These are phyloP conservation scores for Lampropteryx suffumata DNA, from an alignment of 2,888 invertebrate genomes.

Conservation along the genomic window DNA sequence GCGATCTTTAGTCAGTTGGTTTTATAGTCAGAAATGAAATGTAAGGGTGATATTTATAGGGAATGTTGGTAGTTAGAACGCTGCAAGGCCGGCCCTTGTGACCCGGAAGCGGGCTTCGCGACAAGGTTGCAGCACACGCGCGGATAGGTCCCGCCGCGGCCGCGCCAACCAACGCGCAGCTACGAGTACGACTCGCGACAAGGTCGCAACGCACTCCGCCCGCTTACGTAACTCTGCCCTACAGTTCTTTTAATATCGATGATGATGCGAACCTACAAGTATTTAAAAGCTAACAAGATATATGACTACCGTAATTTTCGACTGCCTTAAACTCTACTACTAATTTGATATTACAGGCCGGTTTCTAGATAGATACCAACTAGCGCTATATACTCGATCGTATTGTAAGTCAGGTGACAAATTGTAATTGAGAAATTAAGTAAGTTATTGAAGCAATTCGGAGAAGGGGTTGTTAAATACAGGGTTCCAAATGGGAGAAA, in stretches of 20 bases:
- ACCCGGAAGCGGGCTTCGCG: constrained; percentile 75
- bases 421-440: no score
- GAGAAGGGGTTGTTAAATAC: no score
- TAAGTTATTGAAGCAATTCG: no score
- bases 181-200: constrained; percentile 22
- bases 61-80: constrained; percentile 35
- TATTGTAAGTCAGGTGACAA: no score
- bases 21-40: constrained; percentile 20
- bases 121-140: constrained; percentile 62
- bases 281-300: not conserved
- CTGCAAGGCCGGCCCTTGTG: constrained; percentile 68
- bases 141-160: constrained; percentile 42
- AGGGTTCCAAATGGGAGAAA: no score
- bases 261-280: constrained; percentile 26
- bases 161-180: constrained; percentile 40
- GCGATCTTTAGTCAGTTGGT: constrained; percentile 32
- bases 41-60: constrained; percentile 20
- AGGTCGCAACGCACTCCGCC: constrained; percentile 49
- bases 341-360: no score
- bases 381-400: no score
- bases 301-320: constrained; percentile 1
- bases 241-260: constrained; percentile 45
- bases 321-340: no score
- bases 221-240: constrained; percentile 68
- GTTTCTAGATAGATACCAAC: no score